These are phyloP conservation scores for Cottus gobio DNA, from an alignment of 2,113 vertebrate genomes.

Conservation along the genomic window DNA sequence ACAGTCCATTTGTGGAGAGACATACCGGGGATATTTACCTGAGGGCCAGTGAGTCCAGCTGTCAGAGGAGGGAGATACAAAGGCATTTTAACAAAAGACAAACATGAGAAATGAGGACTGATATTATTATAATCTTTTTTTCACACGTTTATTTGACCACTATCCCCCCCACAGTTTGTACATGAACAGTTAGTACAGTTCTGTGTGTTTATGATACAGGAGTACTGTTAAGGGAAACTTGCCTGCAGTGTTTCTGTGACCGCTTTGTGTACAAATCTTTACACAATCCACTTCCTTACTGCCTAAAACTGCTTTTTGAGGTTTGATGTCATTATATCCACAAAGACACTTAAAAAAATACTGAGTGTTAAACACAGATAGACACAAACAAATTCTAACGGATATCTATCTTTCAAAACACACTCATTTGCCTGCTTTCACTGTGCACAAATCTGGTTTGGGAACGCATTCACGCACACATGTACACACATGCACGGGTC, in stretches of 20 bases:
- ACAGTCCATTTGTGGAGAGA: constrained; percentile 31
- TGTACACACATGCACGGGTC: neutral
- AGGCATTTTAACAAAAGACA: constrained; percentile 6
- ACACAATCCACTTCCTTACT: constrained; percentile 20
- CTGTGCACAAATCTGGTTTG: neutral
- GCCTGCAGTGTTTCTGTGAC: neutral
- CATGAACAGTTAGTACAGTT: neutral
- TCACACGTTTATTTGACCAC: neutral
- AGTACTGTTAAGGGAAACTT: neutral
- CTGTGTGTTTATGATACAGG: neutral
- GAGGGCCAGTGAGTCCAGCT: constrained; percentile 50
- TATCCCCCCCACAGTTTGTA: neutral
- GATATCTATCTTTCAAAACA: neutral
- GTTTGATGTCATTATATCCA: neutral
- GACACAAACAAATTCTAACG: neutral
- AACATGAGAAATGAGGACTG: neutral
- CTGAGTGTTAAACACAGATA: neutral
- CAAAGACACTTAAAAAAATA: neutral
- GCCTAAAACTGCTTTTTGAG: constrained; percentile 14
- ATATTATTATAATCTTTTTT: neutral
- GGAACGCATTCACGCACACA: too few relatives aligned
- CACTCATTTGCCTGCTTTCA: neutral
- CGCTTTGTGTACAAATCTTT: neutral
- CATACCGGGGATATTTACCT: constrained; percentile 23
- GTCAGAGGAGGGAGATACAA: constrained; percentile 42